A percentile compares a stretch with the other conserved stretches of the same genome.
phyloP scores from a whole-genome alignment of 2,113 vertebrate species.

The Aix galericulata region DNA sequence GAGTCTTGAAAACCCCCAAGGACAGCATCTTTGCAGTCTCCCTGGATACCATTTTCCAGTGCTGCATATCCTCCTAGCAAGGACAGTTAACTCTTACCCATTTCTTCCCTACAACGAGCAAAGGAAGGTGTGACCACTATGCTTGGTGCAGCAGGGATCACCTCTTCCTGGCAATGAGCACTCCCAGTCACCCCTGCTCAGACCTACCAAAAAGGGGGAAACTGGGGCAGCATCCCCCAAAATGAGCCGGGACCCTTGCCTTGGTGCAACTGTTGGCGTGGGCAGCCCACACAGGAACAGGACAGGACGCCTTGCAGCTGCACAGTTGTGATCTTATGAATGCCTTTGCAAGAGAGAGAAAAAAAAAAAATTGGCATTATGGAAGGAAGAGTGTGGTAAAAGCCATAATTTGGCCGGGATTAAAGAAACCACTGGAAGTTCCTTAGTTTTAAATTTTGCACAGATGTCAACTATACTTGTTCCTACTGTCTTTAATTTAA shows the following conservation, averaged over 20 bases:
- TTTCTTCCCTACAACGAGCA: background rate
- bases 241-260: background rate
- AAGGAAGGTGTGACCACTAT: background rate
- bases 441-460: constrained; percentile 69
- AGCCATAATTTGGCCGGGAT: constrained; percentile 64
- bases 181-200: background rate
- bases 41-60: background rate
- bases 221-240: background rate
- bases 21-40: background rate
- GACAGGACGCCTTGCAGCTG: background rate
- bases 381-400: constrained; percentile 69
- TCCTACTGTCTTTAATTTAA: constrained; percentile 72
- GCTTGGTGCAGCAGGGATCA: background rate
- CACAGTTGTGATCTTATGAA: constrained; percentile 10
- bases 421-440: constrained; percentile 73
- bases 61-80: background rate
- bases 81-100: background rate
- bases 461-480: constrained; percentile 68
- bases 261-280: rapidly evolving
- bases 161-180: background rate
- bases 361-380: background rate
- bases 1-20: background rate
- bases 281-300: constrained; percentile 47
- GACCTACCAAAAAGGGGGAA: background rate
- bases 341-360: background rate